phyloP scores from a whole-genome alignment of 53 echinoderm and acorn worm species.

The Patiria pectinifera region DNA sequence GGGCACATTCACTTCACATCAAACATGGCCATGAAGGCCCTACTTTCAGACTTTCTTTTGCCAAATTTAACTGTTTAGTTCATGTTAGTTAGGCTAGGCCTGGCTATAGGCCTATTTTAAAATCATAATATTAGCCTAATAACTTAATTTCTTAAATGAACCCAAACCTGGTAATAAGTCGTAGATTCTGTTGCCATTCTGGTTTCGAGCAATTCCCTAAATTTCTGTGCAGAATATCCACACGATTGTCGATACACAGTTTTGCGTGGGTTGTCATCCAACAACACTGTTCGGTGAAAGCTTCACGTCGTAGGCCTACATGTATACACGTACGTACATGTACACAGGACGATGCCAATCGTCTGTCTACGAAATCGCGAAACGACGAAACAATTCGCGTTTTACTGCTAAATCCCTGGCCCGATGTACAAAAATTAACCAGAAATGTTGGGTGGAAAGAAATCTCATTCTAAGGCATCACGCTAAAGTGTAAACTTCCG shows the following conservation, averaged over 20 bases:
- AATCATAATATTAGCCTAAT: not conserved
- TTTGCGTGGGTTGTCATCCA: slow-evolving; percentile 35
- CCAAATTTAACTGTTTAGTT: too few species aligned
- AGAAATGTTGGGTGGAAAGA: not conserved
- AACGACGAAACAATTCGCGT: slow-evolving; percentile 3
- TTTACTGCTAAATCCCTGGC: not conserved
- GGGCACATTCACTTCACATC: too few species aligned
- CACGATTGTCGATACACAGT: not conserved
- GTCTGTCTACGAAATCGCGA: not conserved
- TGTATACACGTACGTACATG: too few species aligned
- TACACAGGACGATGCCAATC: not conserved
- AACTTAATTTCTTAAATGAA: not conserved
- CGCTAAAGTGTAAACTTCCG: slow-evolving; percentile 1
- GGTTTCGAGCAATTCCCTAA: not conserved
- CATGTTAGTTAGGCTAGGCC: too few species aligned
- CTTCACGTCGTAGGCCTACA: too few species aligned
- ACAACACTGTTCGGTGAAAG: not conserved
- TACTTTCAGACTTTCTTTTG: too few species aligned
- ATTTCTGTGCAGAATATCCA: slow-evolving; percentile 2
- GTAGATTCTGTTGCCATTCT: slow-evolving; percentile 58
- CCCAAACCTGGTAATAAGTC: slow-evolving; percentile 43
- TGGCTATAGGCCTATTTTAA: not conserved
- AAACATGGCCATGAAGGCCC: too few species aligned
- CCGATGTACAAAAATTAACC: not conserved
- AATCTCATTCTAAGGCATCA: slow-evolving; percentile 15